Evolutionary conservation across 2,113 vertebrate species (phyloP), one percentile per base, ranked within the genome.

Genomic region (Clarias magur): DNA sequence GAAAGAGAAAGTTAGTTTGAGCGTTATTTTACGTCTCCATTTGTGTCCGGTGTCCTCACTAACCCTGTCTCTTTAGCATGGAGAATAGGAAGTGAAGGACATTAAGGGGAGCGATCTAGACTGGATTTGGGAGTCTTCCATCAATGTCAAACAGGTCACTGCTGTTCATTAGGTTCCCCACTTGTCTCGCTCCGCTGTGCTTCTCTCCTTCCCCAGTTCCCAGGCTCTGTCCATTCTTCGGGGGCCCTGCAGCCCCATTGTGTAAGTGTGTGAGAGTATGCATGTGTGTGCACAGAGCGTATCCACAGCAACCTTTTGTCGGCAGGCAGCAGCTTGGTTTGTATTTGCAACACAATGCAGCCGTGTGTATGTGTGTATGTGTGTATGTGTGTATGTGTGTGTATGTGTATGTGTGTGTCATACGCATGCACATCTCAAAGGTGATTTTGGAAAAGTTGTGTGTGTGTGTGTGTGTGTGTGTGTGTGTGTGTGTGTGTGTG

Each of bases 291-390:
- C 63, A 21, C 34, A 83, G 85, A 87, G 76, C 27, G 89, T 91
- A 88, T 90, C 92, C 81, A 65, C 85, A 87, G 92, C 87, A 93
- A 92, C 89, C 88, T 89, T 84, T 90, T 92, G 78, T 91, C 81
- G 67, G 81, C 53, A 85, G 78, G 82, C 85, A 56, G 63, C 76
- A 86, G 88, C 91, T 89, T 89, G 78, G 90, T 92, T 90, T 84
- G 70, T 70, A 93, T 92, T 91, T 91, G 89, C 85, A 89, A 84
- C 85, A 92, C 89, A 93, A 92, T 91, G 90, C 84, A 48, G 88
- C 57, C 30, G 62, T 76, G n/a, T 23, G 30, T 78, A 23, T 67
- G 67, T 42, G 53, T 63, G 78, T 30, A 63, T 17, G 42, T 76
- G 87, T 54, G 38, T 80, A 67, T 67, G 82, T 80, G 65, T 48